Evolutionary conservation across 2,797 vertebrate species (phyloP), one percentile per base, ranked within the genome.

Genomic region (Sphenopsis melanotis): DNA sequence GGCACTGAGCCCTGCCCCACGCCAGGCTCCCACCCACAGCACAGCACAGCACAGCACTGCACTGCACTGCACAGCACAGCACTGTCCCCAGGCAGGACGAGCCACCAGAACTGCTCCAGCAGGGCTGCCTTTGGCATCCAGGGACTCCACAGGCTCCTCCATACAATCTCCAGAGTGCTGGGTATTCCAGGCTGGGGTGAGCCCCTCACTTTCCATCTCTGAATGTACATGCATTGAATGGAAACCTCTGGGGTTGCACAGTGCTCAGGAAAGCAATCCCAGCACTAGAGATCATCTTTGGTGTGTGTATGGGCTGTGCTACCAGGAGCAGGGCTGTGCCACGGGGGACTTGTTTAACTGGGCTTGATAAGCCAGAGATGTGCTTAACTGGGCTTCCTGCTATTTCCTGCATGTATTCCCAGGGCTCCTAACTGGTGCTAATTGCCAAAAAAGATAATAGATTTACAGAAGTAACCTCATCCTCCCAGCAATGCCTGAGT

Each of bases 371-470:
- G 76, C 59, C 63, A 57, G 57, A 76, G 72, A 94, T 53, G 87
- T 53, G 74, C 80, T 96, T 94, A 93, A 83, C 74, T 9, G 68
- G 87, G 72, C 57, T 92, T 78, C 66, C 84, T 65, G 55, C 59
- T 79, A 53, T 53, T 93, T 87, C 71, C 90, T 91, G 83, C 75
- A 5, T 12, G 46, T 81, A 92, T 91, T 93, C 92, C 79, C 79
- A 89, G 36, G 61, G 61, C 82, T 94, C 70, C 60, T 65, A 56
- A 66, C 70, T 46, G 37, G 44, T 37, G 56, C 63, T 94, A 94
- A 94, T 86, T 77, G 87, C 83, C 76, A 82, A 76, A 84, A 93
- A 84, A 90, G 91, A 89, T 80, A 96, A 90, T 8, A 88, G 80
- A 94, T 94, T 87, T 93, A 83, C 56, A 93, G 71, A 78, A 94